Conservation (phyloP, 2,797 vertebrate genomes). For the Enteromius paludinosus region DNA sequence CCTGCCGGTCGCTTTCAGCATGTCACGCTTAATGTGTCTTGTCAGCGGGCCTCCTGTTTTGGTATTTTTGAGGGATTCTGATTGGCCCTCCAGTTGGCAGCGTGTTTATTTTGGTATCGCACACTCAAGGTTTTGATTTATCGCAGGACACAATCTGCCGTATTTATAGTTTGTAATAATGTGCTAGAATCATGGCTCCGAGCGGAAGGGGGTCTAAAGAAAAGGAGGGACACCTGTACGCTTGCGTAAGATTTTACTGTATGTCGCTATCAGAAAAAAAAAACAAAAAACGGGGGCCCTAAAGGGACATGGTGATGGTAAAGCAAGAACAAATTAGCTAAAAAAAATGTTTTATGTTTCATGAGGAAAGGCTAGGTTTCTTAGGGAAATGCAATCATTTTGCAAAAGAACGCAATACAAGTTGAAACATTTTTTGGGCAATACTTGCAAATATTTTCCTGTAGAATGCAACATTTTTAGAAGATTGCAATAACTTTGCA, state of each 20-base stretch:
- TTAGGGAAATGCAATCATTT: accelerated
- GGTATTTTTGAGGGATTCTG: conserved; percentile 32
- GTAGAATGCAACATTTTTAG: neutral
- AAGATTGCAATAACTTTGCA: neutral
- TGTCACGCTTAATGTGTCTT: conserved; percentile 47
- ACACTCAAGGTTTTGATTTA: conserved; percentile 36
- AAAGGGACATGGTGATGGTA: neutral
- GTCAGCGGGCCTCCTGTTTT: conserved; percentile 43
- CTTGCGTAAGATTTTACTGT: conserved; percentile 35
- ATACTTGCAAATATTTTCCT: neutral
- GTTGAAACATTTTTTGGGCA: neutral
- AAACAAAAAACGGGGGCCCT: neutral
- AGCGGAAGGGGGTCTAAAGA: neutral
- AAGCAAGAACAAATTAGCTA: too few relatives aligned
- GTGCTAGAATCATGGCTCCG: neutral
- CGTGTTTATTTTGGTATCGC: conserved; percentile 48
- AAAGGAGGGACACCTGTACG: conserved; percentile 30
- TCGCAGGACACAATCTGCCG: conserved; percentile 34
- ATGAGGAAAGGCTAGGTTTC: accelerated
- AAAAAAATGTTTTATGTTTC: neutral
- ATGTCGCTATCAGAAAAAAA: conserved; percentile 22
- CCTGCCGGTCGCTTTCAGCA: conserved; percentile 27
- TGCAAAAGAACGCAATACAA: too few relatives aligned
- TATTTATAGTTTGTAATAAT: conserved; percentile 46
- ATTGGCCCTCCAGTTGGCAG: conserved; percentile 32